These are phyloP conservation scores for Mus minutoides DNA, from an alignment of 2,797 vertebrate genomes.

Conservation along the genomic window DNA sequence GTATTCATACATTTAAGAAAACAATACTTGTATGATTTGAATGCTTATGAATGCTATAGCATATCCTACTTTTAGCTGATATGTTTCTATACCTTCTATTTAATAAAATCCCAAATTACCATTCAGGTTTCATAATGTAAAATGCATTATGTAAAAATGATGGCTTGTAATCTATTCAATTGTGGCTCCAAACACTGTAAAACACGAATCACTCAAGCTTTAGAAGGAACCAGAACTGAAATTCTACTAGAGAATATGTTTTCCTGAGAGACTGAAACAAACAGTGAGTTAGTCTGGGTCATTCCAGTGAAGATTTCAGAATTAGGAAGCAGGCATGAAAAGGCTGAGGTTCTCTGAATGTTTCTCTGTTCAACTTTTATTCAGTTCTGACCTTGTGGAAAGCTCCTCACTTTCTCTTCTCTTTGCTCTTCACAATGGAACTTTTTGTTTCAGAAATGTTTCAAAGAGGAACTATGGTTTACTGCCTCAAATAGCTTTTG, in stretches of 20 bases:
- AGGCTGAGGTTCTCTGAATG: not conserved
- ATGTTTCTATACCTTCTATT: slow-evolving; percentile 26
- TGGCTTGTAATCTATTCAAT: slow-evolving; percentile 31
- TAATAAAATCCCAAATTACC: not conserved
- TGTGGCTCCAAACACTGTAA: slow-evolving; percentile 38
- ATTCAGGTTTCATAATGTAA: slow-evolving; percentile 14
- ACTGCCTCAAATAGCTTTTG: slow-evolving; percentile 53
- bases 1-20: not conserved
- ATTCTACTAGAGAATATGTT: slow-evolving; percentile 49
- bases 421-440: slow-evolving; percentile 59
- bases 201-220: slow-evolving; percentile 4
- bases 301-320: slow-evolving; percentile 48
- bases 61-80: not conserved
- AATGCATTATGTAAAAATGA: slow-evolving; percentile 12
- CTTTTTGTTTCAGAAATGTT: not conserved
- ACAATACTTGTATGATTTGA: not conserved
- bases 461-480: slow-evolving; percentile 3
- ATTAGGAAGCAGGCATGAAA: slow-evolving; percentile 40
- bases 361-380: not conserved
- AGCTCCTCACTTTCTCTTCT: not conserved
- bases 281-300: slow-evolving; percentile 30
- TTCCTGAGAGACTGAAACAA: slow-evolving; percentile 44
- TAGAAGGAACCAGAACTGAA: slow-evolving; percentile 44
- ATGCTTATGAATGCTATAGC: not conserved
- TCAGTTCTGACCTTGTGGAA: slow-evolving; percentile 22